Conservation (phyloP, 1,140 invertebrate species). For the Drosophila fuyamai region DNA sequence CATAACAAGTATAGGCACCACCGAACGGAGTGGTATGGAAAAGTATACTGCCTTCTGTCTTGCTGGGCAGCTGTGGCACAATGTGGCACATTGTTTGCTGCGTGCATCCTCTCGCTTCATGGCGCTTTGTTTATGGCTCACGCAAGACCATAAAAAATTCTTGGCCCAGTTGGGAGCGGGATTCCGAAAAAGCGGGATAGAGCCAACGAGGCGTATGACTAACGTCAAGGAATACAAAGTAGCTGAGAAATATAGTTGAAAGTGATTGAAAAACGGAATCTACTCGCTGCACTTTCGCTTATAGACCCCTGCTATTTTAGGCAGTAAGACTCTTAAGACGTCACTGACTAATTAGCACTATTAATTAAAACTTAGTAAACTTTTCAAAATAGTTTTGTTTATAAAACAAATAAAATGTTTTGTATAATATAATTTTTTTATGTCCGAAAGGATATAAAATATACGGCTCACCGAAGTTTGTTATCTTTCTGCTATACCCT, state of each 20-base stretch:
- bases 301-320: too few relatives aligned
- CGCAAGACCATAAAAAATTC: slow-evolving; percentile 38
- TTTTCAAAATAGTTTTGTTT: too few relatives aligned
- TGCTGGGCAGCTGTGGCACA: slow-evolving; percentile 17
- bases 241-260: slow-evolving; percentile 6
- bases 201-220: slow-evolving; percentile 22
- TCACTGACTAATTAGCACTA: background rate
- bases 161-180: slow-evolving; percentile 24
- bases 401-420: too few relatives aligned
- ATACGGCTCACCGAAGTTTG: too few relatives aligned
- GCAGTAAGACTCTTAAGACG: too few relatives aligned
- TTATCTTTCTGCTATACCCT: too few relatives aligned
- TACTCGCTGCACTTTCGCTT: background rate
- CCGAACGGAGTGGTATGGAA: background rate
- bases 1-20: slow-evolving; percentile 1
- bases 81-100: slow-evolving; percentile 41
- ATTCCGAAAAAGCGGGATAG: slow-evolving; percentile 2
- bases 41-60: too few relatives aligned
- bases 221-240: slow-evolving; percentile 23
- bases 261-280: slow-evolving; percentile 4
- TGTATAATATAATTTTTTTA: too few relatives aligned
- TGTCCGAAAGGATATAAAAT: too few relatives aligned
- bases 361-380: too few relatives aligned
- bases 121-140: slow-evolving; percentile 43
- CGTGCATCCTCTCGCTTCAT: slow-evolving; percentile 36